Percentiles rank a stretch among this genome's conserved stretches.
Evolutionary conservation across 2,797 vertebrate genomes (phyloP).

Genomic region (Poecilia velifera): DNA sequence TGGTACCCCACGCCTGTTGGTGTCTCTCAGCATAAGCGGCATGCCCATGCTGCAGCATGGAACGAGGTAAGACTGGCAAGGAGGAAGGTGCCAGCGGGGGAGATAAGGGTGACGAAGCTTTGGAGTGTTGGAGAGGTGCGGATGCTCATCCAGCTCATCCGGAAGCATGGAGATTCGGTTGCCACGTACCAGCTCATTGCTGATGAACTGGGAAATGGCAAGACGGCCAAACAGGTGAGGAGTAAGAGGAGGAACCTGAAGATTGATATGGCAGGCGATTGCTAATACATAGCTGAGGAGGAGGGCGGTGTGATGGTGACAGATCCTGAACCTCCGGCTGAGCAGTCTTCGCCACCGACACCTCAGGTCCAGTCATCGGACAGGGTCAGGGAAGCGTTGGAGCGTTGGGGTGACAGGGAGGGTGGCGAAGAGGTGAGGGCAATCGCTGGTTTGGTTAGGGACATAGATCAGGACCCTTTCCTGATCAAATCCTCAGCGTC

Average conservation of each 20-base stretch:
- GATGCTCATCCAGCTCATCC: neutral
- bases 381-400: neutral
- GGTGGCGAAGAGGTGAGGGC: no score
- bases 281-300: rapidly evolving
- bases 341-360: no score
- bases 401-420: rapidly evolving
- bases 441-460: neutral
- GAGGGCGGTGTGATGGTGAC: neutral
- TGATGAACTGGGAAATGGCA: neutral
- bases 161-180: neutral
- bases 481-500: neutral
- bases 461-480: neutral
- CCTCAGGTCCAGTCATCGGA: no score
- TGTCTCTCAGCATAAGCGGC: neutral
- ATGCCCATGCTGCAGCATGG: neutral
- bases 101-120: neutral
- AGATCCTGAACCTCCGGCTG: no score
- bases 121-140: neutral
- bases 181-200: neutral
- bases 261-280: neutral
- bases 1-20: neutral
- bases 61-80: neutral
- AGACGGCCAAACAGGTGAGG: neutral
- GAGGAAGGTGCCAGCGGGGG: neutral
- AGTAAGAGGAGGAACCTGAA: neutral